phyloP scores from a whole-genome alignment of 2,797 vertebrate species.

The Rachycentron canadum region DNA sequence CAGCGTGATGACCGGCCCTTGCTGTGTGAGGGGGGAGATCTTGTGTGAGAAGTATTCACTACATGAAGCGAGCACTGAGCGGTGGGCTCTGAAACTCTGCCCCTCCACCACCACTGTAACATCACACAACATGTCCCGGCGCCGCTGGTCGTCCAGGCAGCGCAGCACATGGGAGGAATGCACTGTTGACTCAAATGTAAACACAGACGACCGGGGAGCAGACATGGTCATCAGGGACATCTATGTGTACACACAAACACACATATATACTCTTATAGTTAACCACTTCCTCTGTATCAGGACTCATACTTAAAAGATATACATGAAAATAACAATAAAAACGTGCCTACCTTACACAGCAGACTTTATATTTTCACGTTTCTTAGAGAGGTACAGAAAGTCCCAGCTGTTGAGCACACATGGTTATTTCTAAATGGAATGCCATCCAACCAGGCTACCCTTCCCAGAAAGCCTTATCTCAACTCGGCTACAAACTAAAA shows the following conservation, averaged over 20 bases:
- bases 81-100: slow-evolving; percentile 92
- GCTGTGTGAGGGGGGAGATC: slow-evolving; percentile 82
- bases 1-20: slow-evolving; percentile 85
- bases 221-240: slow-evolving; percentile 86
- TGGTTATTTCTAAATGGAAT: slow-evolving; percentile 71
- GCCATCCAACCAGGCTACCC: slow-evolving; percentile 46
- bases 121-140: slow-evolving; percentile 91
- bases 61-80: slow-evolving; percentile 92
- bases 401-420: slow-evolving; percentile 56
- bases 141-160: slow-evolving; percentile 92
- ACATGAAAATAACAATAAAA: slow-evolving; percentile 21
- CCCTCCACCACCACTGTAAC: slow-evolving; percentile 91
- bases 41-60: slow-evolving; percentile 91
- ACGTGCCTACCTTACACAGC: slow-evolving; percentile 65
- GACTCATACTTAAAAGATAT: not conserved
- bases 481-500: slow-evolving; percentile 73
- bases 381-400: slow-evolving; percentile 48
- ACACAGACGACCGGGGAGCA: slow-evolving; percentile 87
- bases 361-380: slow-evolving; percentile 49
- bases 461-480: slow-evolving; percentile 76
- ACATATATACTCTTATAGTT: slow-evolving; percentile 7
- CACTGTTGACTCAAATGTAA: slow-evolving; percentile 93
- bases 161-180: slow-evolving; percentile 91
- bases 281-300: not conserved
- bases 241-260: slow-evolving; percentile 48